Conservation (phyloP, 2,113 vertebrate species). For the Gopherus flavomarginatus region DNA sequence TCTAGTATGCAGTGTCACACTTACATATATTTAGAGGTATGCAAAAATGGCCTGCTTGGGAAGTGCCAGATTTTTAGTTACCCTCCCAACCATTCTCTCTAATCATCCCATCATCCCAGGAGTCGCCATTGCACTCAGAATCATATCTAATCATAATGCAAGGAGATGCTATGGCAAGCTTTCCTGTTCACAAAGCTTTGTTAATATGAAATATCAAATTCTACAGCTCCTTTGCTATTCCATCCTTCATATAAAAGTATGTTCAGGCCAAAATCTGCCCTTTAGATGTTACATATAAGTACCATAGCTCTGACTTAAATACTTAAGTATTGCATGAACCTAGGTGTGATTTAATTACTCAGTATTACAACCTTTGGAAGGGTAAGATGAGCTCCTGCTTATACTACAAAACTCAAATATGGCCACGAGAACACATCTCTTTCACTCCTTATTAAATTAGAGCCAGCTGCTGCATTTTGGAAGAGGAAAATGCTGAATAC, state of each 20-base stretch:
- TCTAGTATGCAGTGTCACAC: background rate
- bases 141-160: background rate
- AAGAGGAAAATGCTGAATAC: background rate
- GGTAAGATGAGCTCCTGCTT: background rate
- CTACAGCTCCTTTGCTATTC: background rate
- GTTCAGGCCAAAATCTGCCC: background rate
- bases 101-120: background rate
- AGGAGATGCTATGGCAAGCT: fast-evolving
- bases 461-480: slow-evolving; percentile 1
- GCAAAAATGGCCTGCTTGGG: background rate
- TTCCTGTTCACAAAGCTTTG: background rate
- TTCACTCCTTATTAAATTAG: background rate
- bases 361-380: background rate
- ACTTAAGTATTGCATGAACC: background rate
- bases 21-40: background rate
- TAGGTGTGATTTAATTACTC: background rate
- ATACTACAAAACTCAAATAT: background rate
- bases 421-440: background rate
- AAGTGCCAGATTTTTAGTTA: background rate
- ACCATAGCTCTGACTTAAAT: background rate
- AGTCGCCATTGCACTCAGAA: background rate
- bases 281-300: background rate
- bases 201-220: background rate
- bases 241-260: background rate
- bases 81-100: background rate